Evolutionary conservation across 2,888 invertebrate genomes (phyloP).

Genomic region (Yponomeuta evonymella): DNA sequence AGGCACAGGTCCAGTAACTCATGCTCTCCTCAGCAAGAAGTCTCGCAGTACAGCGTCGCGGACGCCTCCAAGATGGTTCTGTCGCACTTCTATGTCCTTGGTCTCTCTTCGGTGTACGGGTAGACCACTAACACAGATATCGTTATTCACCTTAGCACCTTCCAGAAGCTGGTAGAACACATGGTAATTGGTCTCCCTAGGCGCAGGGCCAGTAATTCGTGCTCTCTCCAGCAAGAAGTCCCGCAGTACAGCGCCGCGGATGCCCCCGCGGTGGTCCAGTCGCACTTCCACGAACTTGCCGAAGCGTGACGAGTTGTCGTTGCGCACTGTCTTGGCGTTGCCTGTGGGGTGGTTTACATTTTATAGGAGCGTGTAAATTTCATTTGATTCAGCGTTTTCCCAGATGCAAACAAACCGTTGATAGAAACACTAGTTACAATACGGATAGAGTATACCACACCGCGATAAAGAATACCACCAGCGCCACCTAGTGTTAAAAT

Average conservation of each 20-base stretch:
- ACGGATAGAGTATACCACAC: background rate
- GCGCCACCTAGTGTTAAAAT: no score
- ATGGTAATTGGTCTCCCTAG: conserved; percentile 92
- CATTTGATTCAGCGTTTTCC: background rate
- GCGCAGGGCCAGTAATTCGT: conserved; percentile 91
- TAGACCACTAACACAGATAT: no score
- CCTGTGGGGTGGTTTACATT: conserved; percentile 69
- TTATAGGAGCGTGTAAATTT: background rate
- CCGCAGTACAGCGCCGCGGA: conserved; percentile 93
- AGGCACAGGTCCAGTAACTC: no score
- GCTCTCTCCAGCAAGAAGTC: conserved; percentile 94
- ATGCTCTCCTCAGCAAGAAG: conserved; percentile 74
- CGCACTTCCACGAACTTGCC: conserved; percentile 98
- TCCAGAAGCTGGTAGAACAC: conserved; percentile 94
- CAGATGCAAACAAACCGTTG: no score
- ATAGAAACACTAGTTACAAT: background rate
- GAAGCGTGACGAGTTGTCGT: conserved; percentile 94
- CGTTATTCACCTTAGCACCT: conserved; percentile 80
- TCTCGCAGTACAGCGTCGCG: conserved; percentile 94
- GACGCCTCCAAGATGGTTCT: conserved; percentile 92
- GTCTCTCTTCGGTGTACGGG: no score
- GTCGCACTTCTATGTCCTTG: conserved; percentile 81
- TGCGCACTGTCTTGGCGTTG: conserved; percentile 94
- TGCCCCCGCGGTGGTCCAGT: conserved; percentile 91
- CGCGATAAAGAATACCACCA: no score